phyloP scores from a whole-genome alignment of 2,888 invertebrate genomes.

The Stenotaenia linearis region DNA sequence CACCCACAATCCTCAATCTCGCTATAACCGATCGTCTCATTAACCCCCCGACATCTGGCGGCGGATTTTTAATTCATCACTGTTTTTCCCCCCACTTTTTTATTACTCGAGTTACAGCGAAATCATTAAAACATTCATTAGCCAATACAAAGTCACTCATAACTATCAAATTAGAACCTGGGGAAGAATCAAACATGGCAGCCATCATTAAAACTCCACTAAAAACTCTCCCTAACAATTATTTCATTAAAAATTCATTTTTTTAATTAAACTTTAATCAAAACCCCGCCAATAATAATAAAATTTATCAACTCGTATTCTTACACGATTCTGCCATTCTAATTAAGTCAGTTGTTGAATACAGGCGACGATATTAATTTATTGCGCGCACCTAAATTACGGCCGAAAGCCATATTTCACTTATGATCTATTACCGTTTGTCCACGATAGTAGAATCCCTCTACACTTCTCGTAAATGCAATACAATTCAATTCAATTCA shows the following conservation, averaged over 20 bases:
- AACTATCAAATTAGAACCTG: neutral
- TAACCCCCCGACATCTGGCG: neutral
- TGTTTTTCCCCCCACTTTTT: neutral
- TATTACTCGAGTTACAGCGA: neutral
- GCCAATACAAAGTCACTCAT: neutral
- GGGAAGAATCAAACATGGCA: neutral
- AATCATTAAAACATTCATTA: neutral
- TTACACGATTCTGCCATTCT: neutral
- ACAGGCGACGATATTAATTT: neutral
- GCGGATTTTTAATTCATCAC: neutral
- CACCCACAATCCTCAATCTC: neutral
- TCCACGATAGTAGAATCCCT: neutral
- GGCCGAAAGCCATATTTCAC: neutral
- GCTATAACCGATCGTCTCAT: neutral
- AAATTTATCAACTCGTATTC: neutral
- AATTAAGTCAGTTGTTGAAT: neutral
- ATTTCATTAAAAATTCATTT: neutral
- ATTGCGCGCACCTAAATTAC: neutral
- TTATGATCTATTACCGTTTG: neutral
- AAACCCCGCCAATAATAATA: neutral
- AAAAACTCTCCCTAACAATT: neutral
- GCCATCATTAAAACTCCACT: neutral
- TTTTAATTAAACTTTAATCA: neutral
- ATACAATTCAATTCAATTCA: neutral
- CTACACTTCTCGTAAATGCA: neutral